A percentile compares a stretch with the other conserved stretches of the same genome.
Conservation (phyloP, 2,888 invertebrate species). For the Neoitamus cyanurus region DNA sequence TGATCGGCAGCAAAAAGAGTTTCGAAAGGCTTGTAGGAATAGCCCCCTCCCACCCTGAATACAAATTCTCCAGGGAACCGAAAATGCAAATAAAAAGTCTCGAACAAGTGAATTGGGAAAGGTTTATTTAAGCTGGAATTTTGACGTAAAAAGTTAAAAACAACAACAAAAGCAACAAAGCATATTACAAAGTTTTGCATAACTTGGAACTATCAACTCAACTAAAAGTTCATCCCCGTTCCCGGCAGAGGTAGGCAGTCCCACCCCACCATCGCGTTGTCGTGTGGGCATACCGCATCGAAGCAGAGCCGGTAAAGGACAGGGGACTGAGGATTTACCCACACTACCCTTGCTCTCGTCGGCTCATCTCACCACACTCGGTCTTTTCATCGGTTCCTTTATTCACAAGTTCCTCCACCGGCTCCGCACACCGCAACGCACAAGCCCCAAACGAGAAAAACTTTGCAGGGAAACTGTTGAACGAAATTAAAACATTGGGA, state of each 20-base stretch:
- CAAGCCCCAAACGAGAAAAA: conserved; percentile 34
- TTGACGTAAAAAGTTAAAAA: conserved; percentile 48
- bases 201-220: conserved; percentile 48
- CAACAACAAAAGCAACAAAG: conserved; percentile 46
- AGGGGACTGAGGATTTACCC: neutral
- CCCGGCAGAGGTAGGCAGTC: neutral
- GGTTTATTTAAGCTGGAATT: conserved; percentile 46
- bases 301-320: neutral
- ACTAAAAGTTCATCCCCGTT: conserved; percentile 42
- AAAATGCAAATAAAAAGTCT: conserved; percentile 31
- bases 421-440: conserved; percentile 16
- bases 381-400: conserved; percentile 17
- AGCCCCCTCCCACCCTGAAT: neutral
- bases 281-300: neutral
- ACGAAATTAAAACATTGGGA: conserved; percentile 46
- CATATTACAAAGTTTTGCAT: conserved; percentile 49
- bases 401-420: neutral
- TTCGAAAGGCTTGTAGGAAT: neutral
- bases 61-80: neutral
- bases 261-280: neutral
- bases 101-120: conserved; percentile 37
- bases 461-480: conserved; percentile 39
- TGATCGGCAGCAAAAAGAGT: neutral
- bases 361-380: neutral
- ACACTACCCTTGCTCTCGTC: neutral